Conservation (phyloP, 2,888 invertebrate species). For the Priocnemis perturbator region DNA sequence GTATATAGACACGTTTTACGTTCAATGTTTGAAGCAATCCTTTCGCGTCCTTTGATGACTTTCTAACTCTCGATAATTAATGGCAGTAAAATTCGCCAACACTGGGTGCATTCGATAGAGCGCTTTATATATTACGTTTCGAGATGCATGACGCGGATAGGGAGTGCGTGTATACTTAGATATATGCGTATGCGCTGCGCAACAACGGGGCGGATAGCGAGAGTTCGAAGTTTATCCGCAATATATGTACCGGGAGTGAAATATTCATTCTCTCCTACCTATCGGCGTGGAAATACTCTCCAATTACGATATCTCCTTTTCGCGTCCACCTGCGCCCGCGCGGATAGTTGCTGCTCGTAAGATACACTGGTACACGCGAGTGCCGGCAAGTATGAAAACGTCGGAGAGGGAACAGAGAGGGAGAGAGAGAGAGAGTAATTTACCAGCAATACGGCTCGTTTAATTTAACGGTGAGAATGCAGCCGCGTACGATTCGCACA, state of each 20-base stretch:
- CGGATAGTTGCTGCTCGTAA: slow-evolving; percentile 30
- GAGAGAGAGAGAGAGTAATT: slow-evolving; percentile 26
- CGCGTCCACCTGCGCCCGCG: slow-evolving; percentile 42
- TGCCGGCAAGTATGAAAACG: slow-evolving; percentile 5
- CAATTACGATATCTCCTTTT: slow-evolving; percentile 53
- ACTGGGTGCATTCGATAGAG: too few species aligned
- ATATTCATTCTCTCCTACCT: slow-evolving; percentile 28
- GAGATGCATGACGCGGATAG: too few species aligned
- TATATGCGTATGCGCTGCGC: too few species aligned
- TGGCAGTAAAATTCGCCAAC: too few species aligned
- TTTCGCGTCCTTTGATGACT: too few species aligned
- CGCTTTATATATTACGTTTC: too few species aligned
- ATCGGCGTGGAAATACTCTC: slow-evolving; percentile 43
- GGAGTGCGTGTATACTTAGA: too few species aligned
- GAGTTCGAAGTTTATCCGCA: slow-evolving; percentile 23
- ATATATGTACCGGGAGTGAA: slow-evolving; percentile 11
- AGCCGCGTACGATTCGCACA: slow-evolving; percentile 30
- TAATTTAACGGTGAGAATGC: slow-evolving; percentile 43
- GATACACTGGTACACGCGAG: slow-evolving; percentile 7
- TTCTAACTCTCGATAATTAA: too few species aligned
- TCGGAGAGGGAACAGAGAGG: neutral
- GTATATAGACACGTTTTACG: too few species aligned
- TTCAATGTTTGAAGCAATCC: too few species aligned
- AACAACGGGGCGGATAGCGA: neutral
- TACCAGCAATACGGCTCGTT: slow-evolving; percentile 31